These are phyloP conservation scores for Apis florea DNA, from an alignment of 1,140 invertebrate species.

Conservation along the genomic window DNA sequence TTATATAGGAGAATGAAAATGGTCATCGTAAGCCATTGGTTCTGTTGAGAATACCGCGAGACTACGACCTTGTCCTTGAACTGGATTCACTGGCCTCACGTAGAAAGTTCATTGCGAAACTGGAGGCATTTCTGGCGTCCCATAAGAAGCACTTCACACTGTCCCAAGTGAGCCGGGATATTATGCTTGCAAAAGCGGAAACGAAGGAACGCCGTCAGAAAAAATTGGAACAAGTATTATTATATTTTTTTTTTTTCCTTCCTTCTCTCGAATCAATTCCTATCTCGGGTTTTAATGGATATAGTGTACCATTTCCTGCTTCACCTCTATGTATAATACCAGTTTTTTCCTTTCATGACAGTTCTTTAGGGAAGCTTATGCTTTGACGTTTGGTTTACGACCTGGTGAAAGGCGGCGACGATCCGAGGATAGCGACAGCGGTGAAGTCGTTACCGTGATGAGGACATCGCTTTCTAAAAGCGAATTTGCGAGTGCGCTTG, in stretches of 20 bases:
- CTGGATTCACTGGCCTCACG: constrained; percentile 91
- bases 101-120: constrained; percentile 93
- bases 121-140: constrained; percentile 90
- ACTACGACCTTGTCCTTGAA: constrained; percentile 98
- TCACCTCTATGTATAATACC: neutral
- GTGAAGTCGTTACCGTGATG: constrained; percentile 95
- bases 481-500: constrained; percentile 98
- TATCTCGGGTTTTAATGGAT: neutral
- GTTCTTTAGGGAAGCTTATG: constrained; percentile 99
- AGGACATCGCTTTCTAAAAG: constrained; percentile 94
- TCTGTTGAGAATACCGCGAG: constrained; percentile 91
- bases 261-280: neutral
- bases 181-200: constrained; percentile 96
- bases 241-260: neutral
- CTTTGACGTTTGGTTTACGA: constrained; percentile 93
- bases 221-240: constrained; percentile 88
- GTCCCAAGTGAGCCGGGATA: constrained; percentile 85
- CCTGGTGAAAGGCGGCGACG: constrained; percentile 86
- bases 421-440: constrained; percentile 88
- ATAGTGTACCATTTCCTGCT: neutral
- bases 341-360: constrained; percentile 71
- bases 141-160: constrained; percentile 90
- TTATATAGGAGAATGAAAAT: constrained; percentile 83
- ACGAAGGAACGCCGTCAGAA: constrained; percentile 97
- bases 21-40: constrained; percentile 92